Evolutionary conservation across 1,140 invertebrate species (phyloP).

Genomic region (Caenorhabditis tropicalis): DNA sequence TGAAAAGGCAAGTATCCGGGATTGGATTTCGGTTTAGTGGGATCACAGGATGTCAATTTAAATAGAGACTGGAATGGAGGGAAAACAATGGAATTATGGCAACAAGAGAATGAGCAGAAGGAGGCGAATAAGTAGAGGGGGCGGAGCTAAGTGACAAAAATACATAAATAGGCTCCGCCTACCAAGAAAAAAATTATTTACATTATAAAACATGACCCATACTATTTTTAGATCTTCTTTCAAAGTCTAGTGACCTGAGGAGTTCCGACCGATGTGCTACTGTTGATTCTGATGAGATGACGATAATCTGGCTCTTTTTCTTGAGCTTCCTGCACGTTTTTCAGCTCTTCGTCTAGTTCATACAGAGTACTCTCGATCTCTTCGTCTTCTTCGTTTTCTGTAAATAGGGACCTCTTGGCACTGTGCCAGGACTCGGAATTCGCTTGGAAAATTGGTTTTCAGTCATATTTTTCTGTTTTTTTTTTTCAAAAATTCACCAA

Average conservation of each 20-base stretch:
- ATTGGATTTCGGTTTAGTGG: no score
- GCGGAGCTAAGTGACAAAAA: no score
- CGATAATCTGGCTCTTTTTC: conserved; percentile 22
- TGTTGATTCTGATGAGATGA: conserved; percentile 11
- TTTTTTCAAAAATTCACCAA: no score
- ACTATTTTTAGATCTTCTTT: background rate
- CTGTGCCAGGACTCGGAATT: no score
- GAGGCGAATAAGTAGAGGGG: background rate
- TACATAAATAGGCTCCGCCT: no score
- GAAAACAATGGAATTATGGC: background rate
- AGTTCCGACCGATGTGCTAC: conserved; percentile 17
- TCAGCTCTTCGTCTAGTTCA: conserved; percentile 6
- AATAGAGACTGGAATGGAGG: background rate
- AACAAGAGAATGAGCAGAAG: background rate
- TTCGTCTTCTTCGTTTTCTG: background rate
- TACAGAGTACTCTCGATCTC: conserved; percentile 12
- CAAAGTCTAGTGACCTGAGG: conserved; percentile 14
- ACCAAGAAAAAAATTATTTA: background rate
- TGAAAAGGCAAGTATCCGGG: no score
- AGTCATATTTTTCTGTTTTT: no score
- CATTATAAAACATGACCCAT: conserved; percentile 8
- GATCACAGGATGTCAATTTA: background rate
- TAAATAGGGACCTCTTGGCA: no score
- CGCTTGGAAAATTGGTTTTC: no score
- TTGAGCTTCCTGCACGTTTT: background rate